phyloP scores from a whole-genome alignment of 2,888 invertebrate species.

The Mythimna albipuncta region DNA sequence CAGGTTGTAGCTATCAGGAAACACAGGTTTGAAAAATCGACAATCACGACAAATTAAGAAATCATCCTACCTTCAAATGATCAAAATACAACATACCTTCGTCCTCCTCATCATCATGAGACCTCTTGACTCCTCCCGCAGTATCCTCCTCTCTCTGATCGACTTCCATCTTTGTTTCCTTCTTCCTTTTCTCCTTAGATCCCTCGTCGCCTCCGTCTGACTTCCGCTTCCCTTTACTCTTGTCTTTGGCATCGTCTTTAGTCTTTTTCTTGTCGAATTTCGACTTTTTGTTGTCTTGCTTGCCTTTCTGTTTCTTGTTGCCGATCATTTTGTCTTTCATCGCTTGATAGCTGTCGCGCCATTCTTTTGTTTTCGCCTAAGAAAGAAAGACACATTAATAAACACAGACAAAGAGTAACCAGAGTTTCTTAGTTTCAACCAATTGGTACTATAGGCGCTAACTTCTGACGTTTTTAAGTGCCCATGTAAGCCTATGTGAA shows the following conservation, averaged over 20 bases:
- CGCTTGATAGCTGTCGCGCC: conserved; percentile 84
- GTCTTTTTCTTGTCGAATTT: conserved; percentile 78
- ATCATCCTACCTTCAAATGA: too few relatives aligned
- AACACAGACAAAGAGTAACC: too few relatives aligned
- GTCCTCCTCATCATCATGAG: conserved; percentile 71
- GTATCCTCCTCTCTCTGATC: conserved; percentile 61
- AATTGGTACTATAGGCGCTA: too few relatives aligned
- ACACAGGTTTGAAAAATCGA: too few relatives aligned
- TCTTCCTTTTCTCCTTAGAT: conserved; percentile 70
- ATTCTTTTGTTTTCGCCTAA: conserved; percentile 82
- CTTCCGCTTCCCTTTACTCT: conserved; percentile 82
- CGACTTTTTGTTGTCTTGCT: conserved; percentile 77
- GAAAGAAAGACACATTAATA: conserved; percentile 14
- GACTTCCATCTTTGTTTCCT: conserved; percentile 65
- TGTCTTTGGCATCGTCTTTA: conserved; percentile 73
- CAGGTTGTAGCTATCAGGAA: too few relatives aligned
- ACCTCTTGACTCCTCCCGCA: conserved; percentile 78
- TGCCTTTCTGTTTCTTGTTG: conserved; percentile 79
- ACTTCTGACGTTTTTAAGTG: too few relatives aligned
- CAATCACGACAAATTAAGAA: too few relatives aligned
- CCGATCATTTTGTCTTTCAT: conserved; percentile 86
- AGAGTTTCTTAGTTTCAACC: too few relatives aligned
- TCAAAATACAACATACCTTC: conserved; percentile 58
- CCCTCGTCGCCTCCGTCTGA: conserved; percentile 75
- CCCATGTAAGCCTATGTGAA: too few relatives aligned